Conservation (phyloP, 2,113 vertebrate species). For the Hoplias malabaricus region DNA sequence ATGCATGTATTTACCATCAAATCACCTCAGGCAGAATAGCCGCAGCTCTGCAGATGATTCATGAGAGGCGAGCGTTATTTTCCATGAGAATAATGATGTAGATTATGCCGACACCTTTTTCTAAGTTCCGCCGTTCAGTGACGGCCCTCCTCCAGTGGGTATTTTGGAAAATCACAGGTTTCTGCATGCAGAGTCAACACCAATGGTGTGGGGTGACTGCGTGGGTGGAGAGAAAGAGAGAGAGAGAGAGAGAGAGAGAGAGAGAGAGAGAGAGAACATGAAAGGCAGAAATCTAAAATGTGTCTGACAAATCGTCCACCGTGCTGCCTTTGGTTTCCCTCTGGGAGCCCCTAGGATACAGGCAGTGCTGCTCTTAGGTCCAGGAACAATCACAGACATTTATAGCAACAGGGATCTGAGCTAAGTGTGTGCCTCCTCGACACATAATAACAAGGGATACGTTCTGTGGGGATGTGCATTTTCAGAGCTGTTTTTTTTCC, state of each 20-base stretch:
- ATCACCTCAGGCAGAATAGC: neutral
- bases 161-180: conserved; percentile 69
- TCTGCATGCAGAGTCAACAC: conserved; percentile 65
- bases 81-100: neutral
- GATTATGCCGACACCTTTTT: conserved; percentile 45
- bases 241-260: conserved; percentile 51
- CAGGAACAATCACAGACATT: conserved; percentile 37
- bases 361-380: conserved; percentile 57
- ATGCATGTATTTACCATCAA: neutral
- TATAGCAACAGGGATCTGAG: conserved; percentile 38
- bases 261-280: conserved; percentile 62
- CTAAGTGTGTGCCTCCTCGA: conserved; percentile 7
- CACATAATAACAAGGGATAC: conserved; percentile 38
- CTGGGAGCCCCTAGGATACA: conserved; percentile 60
- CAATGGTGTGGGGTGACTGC: conserved; percentile 67
- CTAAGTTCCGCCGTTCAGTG: conserved; percentile 18
- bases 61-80: conserved; percentile 11
- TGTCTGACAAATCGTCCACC: conserved; percentile 70
- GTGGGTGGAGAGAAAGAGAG: conserved; percentile 61
- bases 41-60: conserved; percentile 23
- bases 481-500: neutral
- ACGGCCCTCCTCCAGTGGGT: conserved; percentile 38
- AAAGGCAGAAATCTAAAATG: conserved; percentile 78
- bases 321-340: conserved; percentile 60
- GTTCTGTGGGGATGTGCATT: conserved; percentile 4